Conservation (phyloP, 2,113 vertebrate species). For the Synchiropus splendidus region DNA sequence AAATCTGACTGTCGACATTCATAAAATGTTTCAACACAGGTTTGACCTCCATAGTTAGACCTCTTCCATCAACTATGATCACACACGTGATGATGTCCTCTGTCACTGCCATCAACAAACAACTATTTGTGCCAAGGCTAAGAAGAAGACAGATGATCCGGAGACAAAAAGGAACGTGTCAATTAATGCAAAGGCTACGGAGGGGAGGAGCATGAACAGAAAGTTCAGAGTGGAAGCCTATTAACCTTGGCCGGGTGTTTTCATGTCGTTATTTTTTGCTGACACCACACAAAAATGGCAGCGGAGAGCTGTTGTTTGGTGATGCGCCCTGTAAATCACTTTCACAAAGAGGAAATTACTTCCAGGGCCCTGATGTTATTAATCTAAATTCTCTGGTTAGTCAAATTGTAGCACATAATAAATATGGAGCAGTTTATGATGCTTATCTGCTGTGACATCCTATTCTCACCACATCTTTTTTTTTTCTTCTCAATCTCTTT, state of each 20-base stretch:
- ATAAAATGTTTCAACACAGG: too few relatives aligned
- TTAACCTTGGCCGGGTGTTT: slow-evolving; percentile 95
- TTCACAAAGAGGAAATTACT: slow-evolving; percentile 96
- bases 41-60: too few relatives aligned
- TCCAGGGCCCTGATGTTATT: slow-evolving; percentile 88
- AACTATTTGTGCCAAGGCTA: too few relatives aligned
- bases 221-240: slow-evolving; percentile 78
- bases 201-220: slow-evolving; percentile 45
- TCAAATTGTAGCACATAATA: slow-evolving; percentile 92
- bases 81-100: too few relatives aligned
- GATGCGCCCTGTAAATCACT: slow-evolving; percentile 92
- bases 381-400: slow-evolving; percentile 95
- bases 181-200: background rate
- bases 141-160: too few relatives aligned
- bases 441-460: slow-evolving; percentile 74
- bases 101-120: too few relatives aligned
- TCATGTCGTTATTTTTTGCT: slow-evolving; percentile 97
- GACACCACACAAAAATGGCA: slow-evolving; percentile 79
- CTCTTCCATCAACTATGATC: too few relatives aligned
- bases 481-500: slow-evolving; percentile 33
- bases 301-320: slow-evolving; percentile 75
- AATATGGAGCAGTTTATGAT: slow-evolving; percentile 84
- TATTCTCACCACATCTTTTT: slow-evolving; percentile 54
- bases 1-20: too few relatives aligned
- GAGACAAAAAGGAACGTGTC: too few relatives aligned